Evolutionary conservation across 2,797 vertebrate genomes (phyloP), one percentile per base, ranked within the genome.

Genomic region (Sebastes cheni): DNA sequence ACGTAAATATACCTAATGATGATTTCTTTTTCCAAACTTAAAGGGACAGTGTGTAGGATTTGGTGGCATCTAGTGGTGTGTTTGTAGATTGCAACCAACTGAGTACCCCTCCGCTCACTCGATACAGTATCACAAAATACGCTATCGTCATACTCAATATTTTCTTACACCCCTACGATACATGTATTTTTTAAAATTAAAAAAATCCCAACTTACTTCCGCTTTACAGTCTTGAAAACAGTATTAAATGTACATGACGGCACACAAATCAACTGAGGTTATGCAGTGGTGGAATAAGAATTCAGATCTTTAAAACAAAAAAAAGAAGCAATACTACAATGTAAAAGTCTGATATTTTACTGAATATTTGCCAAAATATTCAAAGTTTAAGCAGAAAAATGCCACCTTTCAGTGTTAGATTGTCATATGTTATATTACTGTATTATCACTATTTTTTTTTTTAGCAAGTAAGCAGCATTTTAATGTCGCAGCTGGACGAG

Each of bases 141-240:
- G 0, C 0, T 39, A 39, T 2, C 5, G 13, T 39, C 5, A 39
- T 39, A 0, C 36, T 14, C 36, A 39, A 39, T 39, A 39, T 39
- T 39, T 39, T 39, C 36, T 39, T 14, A 39, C 36, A 39, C 36
- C 36, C 36, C 0, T 13, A 39, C 0, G 36, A 39, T 39, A 39
- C 36, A 39, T 39, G 12, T 39, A 13, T 39, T 39, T 39, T 39
- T 39, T 39, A 6, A 0, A 14, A 39, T 39, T 39, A 14, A 39
- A 39, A 32, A 6, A 14, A 6, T 39, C 36, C 36, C 5, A 39
- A 39, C 13, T 0, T 0, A 39, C 36, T 39, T 39, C 36, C 3
- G 0, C 36, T 39, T 0, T 13, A 39, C 0, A 39, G 36, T 39
- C 36, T 39, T 39, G 36, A 14, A 14, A 39, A 0, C 5, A 0